Conservation (phyloP, 2,888 invertebrate genomes). For the Chrysopilus asiliformis region DNA sequence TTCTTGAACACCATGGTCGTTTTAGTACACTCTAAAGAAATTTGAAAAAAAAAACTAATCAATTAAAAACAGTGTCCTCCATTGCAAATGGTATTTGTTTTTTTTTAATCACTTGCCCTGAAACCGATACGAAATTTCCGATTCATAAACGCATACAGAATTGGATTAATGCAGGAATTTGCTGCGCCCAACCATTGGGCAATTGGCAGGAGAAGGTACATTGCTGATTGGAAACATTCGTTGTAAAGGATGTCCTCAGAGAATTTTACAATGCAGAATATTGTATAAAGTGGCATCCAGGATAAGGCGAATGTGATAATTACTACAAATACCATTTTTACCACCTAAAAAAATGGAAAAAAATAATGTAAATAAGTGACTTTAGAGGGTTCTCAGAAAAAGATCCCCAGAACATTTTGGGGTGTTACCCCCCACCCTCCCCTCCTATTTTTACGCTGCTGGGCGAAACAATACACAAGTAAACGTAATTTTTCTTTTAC, state of each 20-base stretch:
- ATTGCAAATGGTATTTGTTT: no score
- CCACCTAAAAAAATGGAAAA: constrained; percentile 22
- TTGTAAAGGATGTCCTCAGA: constrained; percentile 17
- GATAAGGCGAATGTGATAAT: constrained; percentile 41
- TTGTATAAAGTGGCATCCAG: constrained; percentile 42
- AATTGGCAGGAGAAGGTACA: constrained; percentile 34
- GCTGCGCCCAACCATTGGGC: constrained; percentile 41
- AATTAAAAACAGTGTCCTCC: no score
- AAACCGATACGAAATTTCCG: constrained; percentile 41
- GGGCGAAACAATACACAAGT: no score
- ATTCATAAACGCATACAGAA: constrained; percentile 44
- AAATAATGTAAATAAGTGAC: no score
- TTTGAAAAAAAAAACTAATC: background rate
- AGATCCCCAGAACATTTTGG: no score
- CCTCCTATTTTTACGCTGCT: no score
- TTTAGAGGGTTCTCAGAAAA: no score
- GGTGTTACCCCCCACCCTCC: no score
- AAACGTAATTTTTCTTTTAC: no score
- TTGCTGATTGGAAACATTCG: constrained; percentile 15
- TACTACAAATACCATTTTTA: constrained; percentile 42
- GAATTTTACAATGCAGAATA: constrained; percentile 32
- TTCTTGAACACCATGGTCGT: constrained; percentile 5
- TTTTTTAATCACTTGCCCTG: constrained; percentile 22
- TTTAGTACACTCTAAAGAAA: constrained; percentile 7
- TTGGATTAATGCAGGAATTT: constrained; percentile 44